Evolutionary conservation across 2,797 vertebrate species (phyloP).

Genomic region (Rallus crepitans): DNA sequence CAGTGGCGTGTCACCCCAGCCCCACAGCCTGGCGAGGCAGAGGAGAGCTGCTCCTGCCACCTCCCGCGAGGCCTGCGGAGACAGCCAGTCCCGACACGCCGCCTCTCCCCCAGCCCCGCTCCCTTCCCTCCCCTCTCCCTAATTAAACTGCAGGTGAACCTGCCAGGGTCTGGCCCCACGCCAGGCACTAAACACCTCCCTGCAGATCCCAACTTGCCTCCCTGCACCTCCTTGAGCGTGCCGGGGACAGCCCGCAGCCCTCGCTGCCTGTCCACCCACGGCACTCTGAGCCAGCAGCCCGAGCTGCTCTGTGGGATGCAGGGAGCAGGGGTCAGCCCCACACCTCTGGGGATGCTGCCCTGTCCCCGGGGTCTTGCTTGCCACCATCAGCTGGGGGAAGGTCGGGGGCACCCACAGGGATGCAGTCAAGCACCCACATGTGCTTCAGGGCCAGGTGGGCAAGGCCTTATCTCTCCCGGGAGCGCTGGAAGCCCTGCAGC

Average conservation of each 20-base stretch:
- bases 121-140: conserved; percentile 74
- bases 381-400: neutral
- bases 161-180: conserved; percentile 76
- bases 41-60: conserved; percentile 3
- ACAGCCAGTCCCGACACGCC: conserved; percentile 50
- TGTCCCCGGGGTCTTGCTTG: neutral
- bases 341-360: neutral
- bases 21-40: neutral
- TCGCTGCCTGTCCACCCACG: neutral
- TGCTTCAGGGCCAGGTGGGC: neutral
- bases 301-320: neutral
- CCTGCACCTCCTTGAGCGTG: conserved; percentile 27
- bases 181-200: conserved; percentile 68
- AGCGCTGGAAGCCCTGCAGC: neutral
- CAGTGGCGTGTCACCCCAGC: neutral
- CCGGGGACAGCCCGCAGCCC: conserved; percentile 51
- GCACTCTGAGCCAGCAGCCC: neutral
- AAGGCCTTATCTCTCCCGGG: conserved; percentile 5
- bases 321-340: rapidly evolving
- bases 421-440: neutral
- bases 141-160: conserved; percentile 87
- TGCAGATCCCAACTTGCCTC: conserved; percentile 78
- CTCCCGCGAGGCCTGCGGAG: neutral
- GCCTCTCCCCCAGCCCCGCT: conserved; percentile 66
- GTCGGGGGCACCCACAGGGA: neutral